phyloP scores from a whole-genome alignment of 2,797 vertebrate genomes.

The Poliocrania exsul region DNA sequence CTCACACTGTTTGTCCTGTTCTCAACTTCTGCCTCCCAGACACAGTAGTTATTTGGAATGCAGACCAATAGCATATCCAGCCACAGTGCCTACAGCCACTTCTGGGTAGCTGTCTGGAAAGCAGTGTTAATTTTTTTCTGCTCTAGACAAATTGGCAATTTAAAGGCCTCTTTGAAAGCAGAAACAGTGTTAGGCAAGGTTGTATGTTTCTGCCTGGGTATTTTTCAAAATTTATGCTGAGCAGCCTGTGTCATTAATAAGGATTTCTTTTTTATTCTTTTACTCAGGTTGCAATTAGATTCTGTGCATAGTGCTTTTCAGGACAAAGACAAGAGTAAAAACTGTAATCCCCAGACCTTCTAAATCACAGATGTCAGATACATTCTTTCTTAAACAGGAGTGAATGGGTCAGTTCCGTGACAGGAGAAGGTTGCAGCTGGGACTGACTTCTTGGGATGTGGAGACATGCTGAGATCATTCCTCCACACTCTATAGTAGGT shows the following conservation, averaged over 20 bases:
- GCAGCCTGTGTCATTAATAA: neutral
- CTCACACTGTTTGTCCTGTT: neutral
- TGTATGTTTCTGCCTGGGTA: neutral
- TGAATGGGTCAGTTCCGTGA: neutral
- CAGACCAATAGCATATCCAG: neutral
- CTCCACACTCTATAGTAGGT: neutral
- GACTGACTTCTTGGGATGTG: neutral
- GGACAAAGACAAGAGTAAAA: neutral
- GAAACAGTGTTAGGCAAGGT: neutral
- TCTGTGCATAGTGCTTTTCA: neutral
- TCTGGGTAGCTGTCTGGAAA: neutral
- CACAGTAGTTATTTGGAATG: neutral
- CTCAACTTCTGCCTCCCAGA: neutral
- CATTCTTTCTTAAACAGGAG: neutral
- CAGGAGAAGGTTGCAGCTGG: neutral
- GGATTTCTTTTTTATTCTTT: neutral
- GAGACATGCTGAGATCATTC: neutral
- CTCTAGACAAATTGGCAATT: neutral
- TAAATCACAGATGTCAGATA: neutral
- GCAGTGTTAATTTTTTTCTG: neutral
- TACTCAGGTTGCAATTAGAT: neutral
- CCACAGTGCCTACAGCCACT: neutral
- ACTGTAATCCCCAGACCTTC: neutral
- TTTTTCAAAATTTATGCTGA: constrained; percentile 10
- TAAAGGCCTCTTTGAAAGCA: constrained; percentile 2